A percentile compares a stretch with the other conserved stretches of the same genome.
Evolutionary conservation across 2,797 vertebrate species (phyloP).

Genomic region (Gambelia wislizenii): DNA sequence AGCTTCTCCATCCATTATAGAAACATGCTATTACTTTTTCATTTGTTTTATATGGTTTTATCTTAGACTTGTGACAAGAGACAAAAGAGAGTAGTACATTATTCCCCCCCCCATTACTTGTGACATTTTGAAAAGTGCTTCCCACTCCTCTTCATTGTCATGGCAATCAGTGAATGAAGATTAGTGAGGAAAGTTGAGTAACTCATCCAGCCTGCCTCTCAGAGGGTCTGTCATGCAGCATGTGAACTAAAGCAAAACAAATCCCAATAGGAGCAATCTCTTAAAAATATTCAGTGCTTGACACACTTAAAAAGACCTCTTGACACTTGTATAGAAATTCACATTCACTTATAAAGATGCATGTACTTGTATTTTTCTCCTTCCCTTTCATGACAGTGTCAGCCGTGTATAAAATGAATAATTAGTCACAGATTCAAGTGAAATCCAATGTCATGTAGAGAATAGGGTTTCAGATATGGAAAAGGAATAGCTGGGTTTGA

Average conservation of each 20-base stretch:
- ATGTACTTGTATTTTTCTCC: conserved; percentile 33
- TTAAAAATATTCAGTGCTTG: not conserved
- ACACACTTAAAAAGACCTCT: not conserved
- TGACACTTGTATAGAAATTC: not conserved
- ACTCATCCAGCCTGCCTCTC: not conserved
- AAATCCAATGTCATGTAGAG: not conserved
- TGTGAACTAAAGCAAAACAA: not conserved
- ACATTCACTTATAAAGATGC: not conserved
- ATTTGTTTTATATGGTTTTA: conserved; percentile 1
- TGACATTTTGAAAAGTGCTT: not conserved
- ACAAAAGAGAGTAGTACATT: not conserved
- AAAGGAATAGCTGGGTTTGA: not conserved
- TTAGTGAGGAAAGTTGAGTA: not conserved
- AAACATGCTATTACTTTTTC: not conserved
- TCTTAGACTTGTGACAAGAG: not conserved
- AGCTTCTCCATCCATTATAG: not conserved
- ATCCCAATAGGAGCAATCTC: not conserved
- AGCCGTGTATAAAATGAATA: conserved; percentile 38
- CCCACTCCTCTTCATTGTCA: no score
- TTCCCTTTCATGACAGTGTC: conserved; percentile 30
- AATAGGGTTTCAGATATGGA: not conserved
- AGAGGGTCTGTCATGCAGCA: not conserved
- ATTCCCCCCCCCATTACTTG: not conserved
- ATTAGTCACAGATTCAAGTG: conserved; percentile 14
- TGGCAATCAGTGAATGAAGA: conserved; percentile 9